phyloP scores from a whole-genome alignment of 2,113 vertebrate species.

The Electrona antarctica region DNA sequence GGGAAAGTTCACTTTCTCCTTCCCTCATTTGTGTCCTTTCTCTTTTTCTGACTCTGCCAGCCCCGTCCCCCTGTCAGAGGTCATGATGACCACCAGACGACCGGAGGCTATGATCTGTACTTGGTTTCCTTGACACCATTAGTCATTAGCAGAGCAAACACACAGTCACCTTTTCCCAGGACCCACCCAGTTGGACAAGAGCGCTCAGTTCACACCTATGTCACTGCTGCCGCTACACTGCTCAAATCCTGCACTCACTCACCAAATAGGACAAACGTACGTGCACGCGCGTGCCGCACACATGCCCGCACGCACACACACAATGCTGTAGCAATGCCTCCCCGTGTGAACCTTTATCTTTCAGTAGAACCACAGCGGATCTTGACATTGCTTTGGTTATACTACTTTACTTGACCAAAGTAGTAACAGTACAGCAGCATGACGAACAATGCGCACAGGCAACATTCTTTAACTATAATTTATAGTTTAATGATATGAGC shows the following conservation, averaged over 20 bases:
- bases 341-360: too few species aligned
- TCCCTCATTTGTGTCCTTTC: not conserved
- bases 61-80: slow-evolving; percentile 41
- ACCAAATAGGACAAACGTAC: not conserved
- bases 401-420: not conserved
- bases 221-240: slow-evolving; percentile 8
- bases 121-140: slow-evolving; percentile 66
- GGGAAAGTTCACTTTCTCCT: not conserved
- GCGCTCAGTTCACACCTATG: slow-evolving; percentile 52
- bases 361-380: too few species aligned
- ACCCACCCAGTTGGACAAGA: slow-evolving; percentile 56
- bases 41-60: slow-evolving; percentile 4
- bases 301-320: not conserved
- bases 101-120: slow-evolving; percentile 51
- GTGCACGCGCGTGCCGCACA: not conserved
- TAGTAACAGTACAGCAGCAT: not conserved
- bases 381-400: too few species aligned
- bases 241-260: not conserved
- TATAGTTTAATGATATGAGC: too few species aligned
- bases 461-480: not conserved
- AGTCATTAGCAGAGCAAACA: slow-evolving; percentile 67
- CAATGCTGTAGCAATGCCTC: too few species aligned
- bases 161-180: slow-evolving; percentile 46
- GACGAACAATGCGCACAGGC: not conserved
- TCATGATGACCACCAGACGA: slow-evolving; percentile 38